Evolutionary conservation across 1,140 invertebrate species (phyloP).

Genomic region (Drosophila biarmipes): DNA sequence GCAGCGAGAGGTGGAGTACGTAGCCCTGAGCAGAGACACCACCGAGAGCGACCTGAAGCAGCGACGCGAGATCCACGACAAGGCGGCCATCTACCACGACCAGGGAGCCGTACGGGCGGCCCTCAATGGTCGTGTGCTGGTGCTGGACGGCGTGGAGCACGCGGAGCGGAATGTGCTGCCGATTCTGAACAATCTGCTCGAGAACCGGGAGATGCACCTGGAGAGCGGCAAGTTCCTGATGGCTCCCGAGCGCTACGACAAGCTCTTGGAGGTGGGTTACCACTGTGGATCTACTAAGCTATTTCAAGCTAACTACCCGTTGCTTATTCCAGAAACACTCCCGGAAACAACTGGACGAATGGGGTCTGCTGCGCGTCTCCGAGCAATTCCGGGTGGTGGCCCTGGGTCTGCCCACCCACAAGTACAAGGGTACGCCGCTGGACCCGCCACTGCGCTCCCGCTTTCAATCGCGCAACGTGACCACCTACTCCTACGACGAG

Average conservation of each 20-base stretch:
- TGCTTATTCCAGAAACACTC: conserved; percentile 86
- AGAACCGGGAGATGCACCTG: conserved; percentile 99
- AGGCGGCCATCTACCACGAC: conserved; percentile 96
- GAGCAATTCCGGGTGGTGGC: conserved; percentile 97
- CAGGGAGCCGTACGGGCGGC: conserved; percentile 98
- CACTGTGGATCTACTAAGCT: not conserved
- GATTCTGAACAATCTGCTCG: conserved; percentile 98
- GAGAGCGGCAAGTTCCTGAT: conserved; percentile 98
- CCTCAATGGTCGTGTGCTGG: conserved; percentile 92
- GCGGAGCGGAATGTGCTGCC: conserved; percentile 98
- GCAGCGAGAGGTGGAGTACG: conserved; percentile 95
- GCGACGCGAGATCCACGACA: conserved; percentile 94
- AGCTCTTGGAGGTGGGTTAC: conserved; percentile 91
- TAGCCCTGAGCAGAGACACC: conserved; percentile 96
- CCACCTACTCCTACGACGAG: conserved; percentile 87
- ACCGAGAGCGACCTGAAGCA: conserved; percentile 99
- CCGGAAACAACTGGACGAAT: conserved; percentile 89
- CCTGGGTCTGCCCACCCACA: conserved; percentile 94
- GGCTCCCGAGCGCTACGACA: conserved; percentile 94
- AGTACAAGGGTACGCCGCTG: conserved; percentile 95
- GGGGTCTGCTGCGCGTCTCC: conserved; percentile 94
- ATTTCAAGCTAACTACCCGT: not conserved
- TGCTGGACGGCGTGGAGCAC: conserved; percentile 99
- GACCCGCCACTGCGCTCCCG: conserved; percentile 97
- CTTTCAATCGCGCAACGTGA: conserved; percentile 96